Evolutionary conservation across 2,113 vertebrate species (phyloP).

Genomic region (Ibidorhyncha struthersii): DNA sequence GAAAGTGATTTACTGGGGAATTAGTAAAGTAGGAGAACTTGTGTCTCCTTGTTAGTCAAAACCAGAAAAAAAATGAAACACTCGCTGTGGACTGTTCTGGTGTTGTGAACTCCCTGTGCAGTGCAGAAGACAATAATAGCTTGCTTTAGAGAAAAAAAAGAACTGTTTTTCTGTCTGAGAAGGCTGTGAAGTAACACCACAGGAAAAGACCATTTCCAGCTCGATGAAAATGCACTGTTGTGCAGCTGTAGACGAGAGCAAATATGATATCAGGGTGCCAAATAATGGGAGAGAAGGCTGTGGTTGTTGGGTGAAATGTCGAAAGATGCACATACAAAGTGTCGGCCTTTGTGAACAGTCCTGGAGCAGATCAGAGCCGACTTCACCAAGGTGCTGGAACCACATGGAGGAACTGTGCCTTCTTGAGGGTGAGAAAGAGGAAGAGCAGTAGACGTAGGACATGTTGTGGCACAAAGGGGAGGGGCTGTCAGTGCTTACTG

Average conservation of each 20-base stretch:
- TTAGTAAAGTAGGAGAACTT: not conserved
- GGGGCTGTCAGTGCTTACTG: no score
- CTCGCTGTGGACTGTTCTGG: not conserved
- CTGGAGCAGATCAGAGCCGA: not conserved
- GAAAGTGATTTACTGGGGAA: not conserved
- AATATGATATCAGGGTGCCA: not conserved
- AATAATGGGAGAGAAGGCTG: no score
- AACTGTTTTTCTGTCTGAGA: not conserved
- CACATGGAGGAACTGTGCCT: no score
- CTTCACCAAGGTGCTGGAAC: no score
- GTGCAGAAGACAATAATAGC: not conserved
- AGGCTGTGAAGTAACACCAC: not conserved
- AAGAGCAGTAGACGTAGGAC: no score
- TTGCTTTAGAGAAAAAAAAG: not conserved
- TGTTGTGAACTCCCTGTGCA: not conserved
- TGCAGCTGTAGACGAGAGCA: not conserved
- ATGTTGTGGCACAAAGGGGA: no score
- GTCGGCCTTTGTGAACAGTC: not conserved
- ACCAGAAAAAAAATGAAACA: not conserved
- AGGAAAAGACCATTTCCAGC: not conserved
- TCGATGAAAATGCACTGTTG: not conserved
- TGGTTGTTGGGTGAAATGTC: accelerated
- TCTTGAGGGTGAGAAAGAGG: no score
- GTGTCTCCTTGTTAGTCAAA: not conserved
- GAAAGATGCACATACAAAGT: not conserved